Percentiles rank a stretch among this genome's conserved stretches.
Conservation (phyloP, 2,888 invertebrate genomes). For the Coleophora flavipennella region DNA sequence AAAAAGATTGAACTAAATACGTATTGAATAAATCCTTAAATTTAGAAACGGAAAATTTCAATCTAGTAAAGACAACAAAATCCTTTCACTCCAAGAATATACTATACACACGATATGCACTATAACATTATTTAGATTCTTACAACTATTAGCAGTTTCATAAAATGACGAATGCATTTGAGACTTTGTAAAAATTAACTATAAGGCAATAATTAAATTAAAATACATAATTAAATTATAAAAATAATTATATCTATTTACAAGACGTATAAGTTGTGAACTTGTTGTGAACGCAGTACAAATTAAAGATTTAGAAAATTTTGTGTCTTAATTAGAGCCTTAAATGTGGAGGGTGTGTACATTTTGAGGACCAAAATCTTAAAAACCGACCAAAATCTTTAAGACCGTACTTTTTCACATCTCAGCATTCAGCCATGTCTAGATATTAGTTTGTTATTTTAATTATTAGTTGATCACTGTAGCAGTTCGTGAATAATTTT, state of each 20-base stretch:
- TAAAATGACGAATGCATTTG: constrained; percentile 32
- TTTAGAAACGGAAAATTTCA: constrained; percentile 21
- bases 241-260: constrained; percentile 19
- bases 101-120: constrained; percentile 28
- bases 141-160: constrained; percentile 18
- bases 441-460: too few species aligned
- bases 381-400: too few species aligned
- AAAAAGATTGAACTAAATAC: constrained; percentile 27
- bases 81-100: constrained; percentile 22
- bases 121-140: constrained; percentile 28
- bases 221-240: constrained; percentile 27
- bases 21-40: not conserved
- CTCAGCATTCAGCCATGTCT: too few species aligned
- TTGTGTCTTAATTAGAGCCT: too few species aligned
- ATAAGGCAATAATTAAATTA: constrained; percentile 49
- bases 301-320: too few species aligned
- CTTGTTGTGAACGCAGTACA: not conserved
- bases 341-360: too few species aligned
- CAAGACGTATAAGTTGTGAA: not conserved
- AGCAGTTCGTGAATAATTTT: too few species aligned
- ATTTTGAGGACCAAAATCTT: too few species aligned
- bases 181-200: constrained; percentile 39
- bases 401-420: too few species aligned
- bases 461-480: too few species aligned
- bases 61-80: constrained; percentile 37